These are phyloP conservation scores for Lates calcarifer DNA, from an alignment of 2,113 vertebrate species.

Conservation along the genomic window DNA sequence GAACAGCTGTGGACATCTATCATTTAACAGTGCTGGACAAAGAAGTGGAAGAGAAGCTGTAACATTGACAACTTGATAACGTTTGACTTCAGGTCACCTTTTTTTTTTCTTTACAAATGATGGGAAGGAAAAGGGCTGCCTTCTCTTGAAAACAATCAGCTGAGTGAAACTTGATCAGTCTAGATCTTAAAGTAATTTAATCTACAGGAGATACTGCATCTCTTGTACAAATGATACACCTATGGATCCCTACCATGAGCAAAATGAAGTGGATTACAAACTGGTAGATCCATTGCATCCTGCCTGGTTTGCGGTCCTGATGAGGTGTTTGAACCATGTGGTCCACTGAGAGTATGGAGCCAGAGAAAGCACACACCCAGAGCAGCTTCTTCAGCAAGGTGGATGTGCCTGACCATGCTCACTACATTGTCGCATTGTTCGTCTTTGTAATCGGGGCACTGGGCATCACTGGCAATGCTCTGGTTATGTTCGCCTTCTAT, in stretches of 20 bases:
- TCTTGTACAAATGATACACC: conserved; percentile 1
- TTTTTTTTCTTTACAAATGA: conserved; percentile 6
- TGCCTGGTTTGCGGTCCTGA: conserved; percentile 35
- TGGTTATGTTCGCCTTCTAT: conserved; percentile 95
- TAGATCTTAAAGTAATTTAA: not conserved
- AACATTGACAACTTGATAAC: not conserved
- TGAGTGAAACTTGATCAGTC: not conserved
- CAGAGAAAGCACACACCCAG: conserved; percentile 79
- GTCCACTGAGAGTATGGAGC: conserved; percentile 79
- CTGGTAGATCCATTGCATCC: conserved; percentile 3
- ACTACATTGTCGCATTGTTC: conserved; percentile 89
- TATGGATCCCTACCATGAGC: conserved; percentile 35
- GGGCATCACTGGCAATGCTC: conserved; percentile 90
- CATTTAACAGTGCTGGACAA: conserved; percentile 13
- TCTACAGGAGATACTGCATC: not conserved
- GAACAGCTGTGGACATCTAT: conserved; percentile 3
- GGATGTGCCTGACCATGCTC: conserved; percentile 90
- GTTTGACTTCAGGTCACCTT: not conserved
- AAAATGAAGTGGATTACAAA: conserved; percentile 32
- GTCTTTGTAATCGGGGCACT: conserved; percentile 90
- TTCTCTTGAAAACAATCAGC: not conserved
- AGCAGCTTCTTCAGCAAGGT: conserved; percentile 81
- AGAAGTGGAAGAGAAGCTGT: not conserved
- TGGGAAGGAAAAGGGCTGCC: not conserved
- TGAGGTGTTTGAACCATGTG: conserved; percentile 64